A percentile compares a stretch with the other conserved stretches of the same genome.
These are phyloP conservation scores for Cinclus cinclus DNA, from an alignment of 2,113 vertebrate genomes.

Conservation along the genomic window DNA sequence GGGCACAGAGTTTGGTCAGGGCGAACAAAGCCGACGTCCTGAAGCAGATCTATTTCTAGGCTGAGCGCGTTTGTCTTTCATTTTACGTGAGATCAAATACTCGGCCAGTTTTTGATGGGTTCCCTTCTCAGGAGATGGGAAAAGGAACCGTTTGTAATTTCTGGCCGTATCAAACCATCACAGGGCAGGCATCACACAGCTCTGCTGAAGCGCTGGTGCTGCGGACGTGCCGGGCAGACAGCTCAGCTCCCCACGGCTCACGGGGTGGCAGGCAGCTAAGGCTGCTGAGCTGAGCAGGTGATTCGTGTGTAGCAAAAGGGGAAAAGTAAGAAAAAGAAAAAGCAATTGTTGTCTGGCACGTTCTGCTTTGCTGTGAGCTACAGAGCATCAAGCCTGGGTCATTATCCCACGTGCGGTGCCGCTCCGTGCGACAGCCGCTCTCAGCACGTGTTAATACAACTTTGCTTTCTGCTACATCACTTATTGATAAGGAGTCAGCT, in stretches of 20 bases:
- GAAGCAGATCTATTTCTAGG: neutral
- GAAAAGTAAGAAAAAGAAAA: neutral
- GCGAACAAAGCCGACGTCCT: neutral
- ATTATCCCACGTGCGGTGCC: neutral
- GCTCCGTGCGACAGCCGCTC: neutral
- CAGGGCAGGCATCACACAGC: neutral
- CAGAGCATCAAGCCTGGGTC: neutral
- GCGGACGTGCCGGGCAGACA: neutral
- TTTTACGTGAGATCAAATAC: neutral
- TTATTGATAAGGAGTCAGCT: constrained; percentile 34
- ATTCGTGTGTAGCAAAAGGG: accelerated
- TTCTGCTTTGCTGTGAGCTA: neutral
- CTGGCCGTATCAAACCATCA: accelerated
- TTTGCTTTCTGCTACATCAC: neutral
- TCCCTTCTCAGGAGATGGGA: neutral
- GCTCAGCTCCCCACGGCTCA: neutral
- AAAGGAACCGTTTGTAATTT: neutral
- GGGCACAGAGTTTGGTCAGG: neutral
- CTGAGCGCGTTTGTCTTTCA: neutral
- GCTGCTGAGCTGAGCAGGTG: neutral
- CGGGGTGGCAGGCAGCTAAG: neutral
- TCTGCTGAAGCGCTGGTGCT: neutral
- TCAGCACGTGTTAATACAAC: neutral
- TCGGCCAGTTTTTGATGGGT: neutral
- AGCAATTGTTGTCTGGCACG: neutral